These are phyloP conservation scores for Centrocercus urophasianus DNA, from an alignment of 2,113 vertebrate species.

Conservation along the genomic window DNA sequence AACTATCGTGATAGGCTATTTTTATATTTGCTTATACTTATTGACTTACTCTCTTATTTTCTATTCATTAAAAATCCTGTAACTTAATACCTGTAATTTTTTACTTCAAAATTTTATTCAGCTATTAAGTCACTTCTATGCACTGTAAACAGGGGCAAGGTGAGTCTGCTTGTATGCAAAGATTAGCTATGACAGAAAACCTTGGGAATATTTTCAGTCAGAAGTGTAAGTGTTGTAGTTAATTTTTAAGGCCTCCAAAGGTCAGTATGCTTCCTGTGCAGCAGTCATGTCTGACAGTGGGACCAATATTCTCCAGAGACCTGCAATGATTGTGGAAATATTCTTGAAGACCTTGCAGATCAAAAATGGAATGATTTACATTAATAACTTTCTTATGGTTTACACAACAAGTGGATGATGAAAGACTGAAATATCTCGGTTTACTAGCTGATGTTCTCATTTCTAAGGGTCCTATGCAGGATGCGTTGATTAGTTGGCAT, in stretches of 20 bases:
- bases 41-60: background rate
- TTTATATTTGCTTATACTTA: background rate
- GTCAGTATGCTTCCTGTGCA: background rate
- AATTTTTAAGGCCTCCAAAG: background rate
- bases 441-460: background rate
- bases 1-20: background rate
- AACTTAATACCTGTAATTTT: background rate
- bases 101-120: background rate
- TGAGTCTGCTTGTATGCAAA: accelerated
- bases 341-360: background rate
- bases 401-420: background rate
- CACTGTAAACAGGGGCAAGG: background rate
- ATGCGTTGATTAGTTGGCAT: background rate
- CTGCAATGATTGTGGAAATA: background rate
- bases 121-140: background rate
- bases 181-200: background rate
- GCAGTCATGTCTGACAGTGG: background rate
- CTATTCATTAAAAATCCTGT: background rate
- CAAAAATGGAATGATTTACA: background rate
- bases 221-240: background rate
- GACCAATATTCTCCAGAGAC: background rate
- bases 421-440: background rate
- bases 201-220: background rate
- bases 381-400: background rate
- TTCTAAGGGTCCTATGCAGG: background rate